Evolutionary conservation across 1,140 invertebrate species (phyloP).

Genomic region (Cryptotermes secundus): DNA sequence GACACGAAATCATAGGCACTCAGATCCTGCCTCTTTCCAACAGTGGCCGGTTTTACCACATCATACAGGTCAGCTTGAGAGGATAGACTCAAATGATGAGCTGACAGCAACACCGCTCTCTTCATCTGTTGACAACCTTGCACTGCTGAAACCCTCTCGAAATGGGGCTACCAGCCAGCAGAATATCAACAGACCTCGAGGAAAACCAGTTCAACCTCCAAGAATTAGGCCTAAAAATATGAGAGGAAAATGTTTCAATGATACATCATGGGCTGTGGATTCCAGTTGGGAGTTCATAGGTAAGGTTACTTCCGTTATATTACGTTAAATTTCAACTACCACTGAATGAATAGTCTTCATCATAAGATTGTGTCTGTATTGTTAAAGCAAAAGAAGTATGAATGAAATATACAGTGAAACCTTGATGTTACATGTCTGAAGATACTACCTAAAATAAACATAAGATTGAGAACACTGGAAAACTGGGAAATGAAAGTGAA

Average conservation of each 20-base stretch:
- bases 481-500: too few relatives aligned
- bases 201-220: slow-evolving; percentile 71
- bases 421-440: too few relatives aligned
- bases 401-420: too few relatives aligned
- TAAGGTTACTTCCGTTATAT: slow-evolving; percentile 44
- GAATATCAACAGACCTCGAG: slow-evolving; percentile 54
- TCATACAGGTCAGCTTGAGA: slow-evolving; percentile 50
- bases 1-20: slow-evolving; percentile 57
- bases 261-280: slow-evolving; percentile 78
- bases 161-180: slow-evolving; percentile 13
- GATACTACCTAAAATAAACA: too few relatives aligned
- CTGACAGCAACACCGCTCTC: slow-evolving; percentile 49
- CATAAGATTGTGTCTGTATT: too few relatives aligned
- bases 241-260: slow-evolving; percentile 44
- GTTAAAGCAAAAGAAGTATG: too few relatives aligned
- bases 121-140: slow-evolving; percentile 66
- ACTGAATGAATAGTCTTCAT: too few relatives aligned
- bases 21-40: slow-evolving; percentile 54
- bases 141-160: slow-evolving; percentile 22
- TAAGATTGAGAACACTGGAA: too few relatives aligned
- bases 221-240: slow-evolving; percentile 48
- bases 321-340: too few relatives aligned
- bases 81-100: slow-evolving; percentile 58
- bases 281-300: slow-evolving; percentile 86
- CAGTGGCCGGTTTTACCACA: slow-evolving; percentile 45